Base-by-base conservation (phyloP, 1,140 invertebrate species). In the Megalonaias nervosa region DNA sequence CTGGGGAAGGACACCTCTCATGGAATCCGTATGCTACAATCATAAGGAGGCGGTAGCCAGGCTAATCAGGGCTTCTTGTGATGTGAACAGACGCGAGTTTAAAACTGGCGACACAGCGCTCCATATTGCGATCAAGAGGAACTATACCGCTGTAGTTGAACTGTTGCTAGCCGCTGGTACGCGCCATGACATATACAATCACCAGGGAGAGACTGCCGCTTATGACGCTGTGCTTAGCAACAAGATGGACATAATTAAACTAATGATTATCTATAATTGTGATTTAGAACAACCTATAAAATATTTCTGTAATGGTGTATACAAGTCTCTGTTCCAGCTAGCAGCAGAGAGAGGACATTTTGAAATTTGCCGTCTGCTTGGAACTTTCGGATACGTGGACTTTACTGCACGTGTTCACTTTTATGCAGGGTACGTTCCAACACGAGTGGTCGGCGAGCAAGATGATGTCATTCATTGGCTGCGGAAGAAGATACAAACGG, bases 61-160 rank as follows among this genome's bases (percentile, higher is more conserved):
- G 14, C 84, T 91, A 9, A 83, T 90, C 59, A 74, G 77, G 58
- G 85, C 82, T 59, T 85, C 82, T 67, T 90, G 89, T 82, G 88
- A 91, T 81, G 78, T 91, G 57, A 89, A 90, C 76, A 82, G 88
- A 14, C 82, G 90, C 15, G 89, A 91, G 76, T 89, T 89, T 75
- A 89, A 89, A 81, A 89, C 86, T 9, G 90, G 90, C 5, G 89
- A 90, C 77, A 91, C 91, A 14, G 90, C 92, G 13, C 82, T 93
- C 48, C 92, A 93, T 82, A 90, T 92, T 65, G 91, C 92, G 26
- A 91, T 92, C 59, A 91, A 91, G 59, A 85, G 91, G 78, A 92
- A 92, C 72, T 92, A 92, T 78, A 87, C 90, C 21, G 92, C 92
- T 57, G 92, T 94, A 48, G 92, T 93, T 1, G 89, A 92, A 67